Base-by-base conservation (phyloP, 2,113 vertebrate genomes). In the Mustelus asterias region DNA sequence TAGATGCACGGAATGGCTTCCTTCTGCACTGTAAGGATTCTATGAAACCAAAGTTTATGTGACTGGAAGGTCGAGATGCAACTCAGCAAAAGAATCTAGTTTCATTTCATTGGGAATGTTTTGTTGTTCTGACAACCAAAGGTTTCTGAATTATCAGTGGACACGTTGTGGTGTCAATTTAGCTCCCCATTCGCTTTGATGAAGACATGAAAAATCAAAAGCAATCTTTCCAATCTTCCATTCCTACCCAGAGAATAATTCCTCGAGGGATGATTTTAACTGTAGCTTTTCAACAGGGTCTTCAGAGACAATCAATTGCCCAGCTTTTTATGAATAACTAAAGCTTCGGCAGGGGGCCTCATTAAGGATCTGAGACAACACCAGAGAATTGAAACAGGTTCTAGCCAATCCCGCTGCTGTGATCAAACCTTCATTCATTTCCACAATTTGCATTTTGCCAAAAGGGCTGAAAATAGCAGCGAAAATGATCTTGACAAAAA, bases 261-360 rank as follows among this genome's bases (percentile, higher is more conserved):
- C 37, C 93, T 48, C 9, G 11, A 94, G 37, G 93, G 22, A 44
- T 95, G 24, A 26, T 72, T 95, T 70, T 70, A 24, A 95, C 93
- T 95, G 8, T 48, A 70, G 20, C 18, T 8, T 29, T 95, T 72
- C 93, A 48, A 16, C 67, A 48, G 20, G 44, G 41, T 69, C 67
- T 94, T 70, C 41, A 48, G 93, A 94, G 7, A 22, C 48, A 95
- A 72, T 95, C 67, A 95, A 29, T 95, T 70, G 41, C 67, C 93
- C 93, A 48, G 37, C 10, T 95, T 92, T 41, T 37, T 94, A 24
- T 29, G 29, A 95, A 95, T 95, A 95, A 72, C 67, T 72, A 37
- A 20, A 18, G 41, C 13, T 94, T 94, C 92, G 48, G 65, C 65
- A 69, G 92, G 92, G 65, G 67, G 37, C 92, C 92, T 70, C 37